Evolutionary conservation across 2,888 invertebrate genomes (phyloP).

Genomic region (Nycteola revayana): DNA sequence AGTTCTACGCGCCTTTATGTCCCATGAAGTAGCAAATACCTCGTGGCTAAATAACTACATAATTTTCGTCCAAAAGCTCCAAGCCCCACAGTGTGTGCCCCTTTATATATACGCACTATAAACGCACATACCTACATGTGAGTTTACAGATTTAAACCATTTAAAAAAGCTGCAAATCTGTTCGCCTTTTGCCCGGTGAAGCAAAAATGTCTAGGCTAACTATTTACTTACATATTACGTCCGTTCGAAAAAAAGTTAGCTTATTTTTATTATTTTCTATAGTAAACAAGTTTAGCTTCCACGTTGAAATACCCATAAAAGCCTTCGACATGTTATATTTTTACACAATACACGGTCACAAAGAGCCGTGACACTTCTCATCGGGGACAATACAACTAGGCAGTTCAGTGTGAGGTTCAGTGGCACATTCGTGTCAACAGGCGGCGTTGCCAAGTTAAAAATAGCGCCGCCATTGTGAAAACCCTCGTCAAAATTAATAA

Average conservation of each 20-base stretch:
- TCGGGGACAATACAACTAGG: slow-evolving; percentile 16
- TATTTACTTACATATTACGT: no score
- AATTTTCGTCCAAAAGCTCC: no score
- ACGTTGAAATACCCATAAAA: slow-evolving; percentile 17
- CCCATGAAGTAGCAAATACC: no score
- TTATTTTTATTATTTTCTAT: background rate
- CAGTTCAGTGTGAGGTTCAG: background rate
- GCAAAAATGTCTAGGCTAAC: no score
- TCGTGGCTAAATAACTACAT: no score
- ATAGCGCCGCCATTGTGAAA: slow-evolving; percentile 15
- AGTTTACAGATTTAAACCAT: no score
- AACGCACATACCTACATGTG: no score
- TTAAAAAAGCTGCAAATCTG: no score
- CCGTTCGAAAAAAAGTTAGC: background rate
- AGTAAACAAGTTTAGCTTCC: slow-evolving; percentile 1
- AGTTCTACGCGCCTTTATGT: no score
- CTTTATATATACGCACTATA: no score
- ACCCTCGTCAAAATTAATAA: slow-evolving; percentile 11
- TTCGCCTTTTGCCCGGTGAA: no score
- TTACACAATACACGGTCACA: slow-evolving; percentile 6
- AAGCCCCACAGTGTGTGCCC: no score
- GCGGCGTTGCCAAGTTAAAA: slow-evolving; percentile 8
- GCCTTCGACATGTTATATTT: slow-evolving; percentile 5
- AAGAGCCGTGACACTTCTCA: slow-evolving; percentile 10
- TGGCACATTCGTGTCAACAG: slow-evolving; percentile 10